Conservation (phyloP, 2,797 vertebrate species). For the Myripristis jacobus region DNA sequence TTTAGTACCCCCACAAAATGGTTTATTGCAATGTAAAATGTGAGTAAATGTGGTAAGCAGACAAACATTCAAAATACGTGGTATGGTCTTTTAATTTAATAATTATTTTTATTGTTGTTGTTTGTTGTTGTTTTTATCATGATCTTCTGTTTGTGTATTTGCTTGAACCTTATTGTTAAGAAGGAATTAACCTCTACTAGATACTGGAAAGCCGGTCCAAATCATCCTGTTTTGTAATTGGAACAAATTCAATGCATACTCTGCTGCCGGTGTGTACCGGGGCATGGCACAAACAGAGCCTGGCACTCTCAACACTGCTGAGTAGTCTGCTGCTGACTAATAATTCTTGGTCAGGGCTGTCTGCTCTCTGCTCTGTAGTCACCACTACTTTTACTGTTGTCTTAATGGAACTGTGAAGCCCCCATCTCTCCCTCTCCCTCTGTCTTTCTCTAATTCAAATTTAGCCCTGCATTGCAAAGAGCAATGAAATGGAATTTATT, state of each 20-base stretch:
- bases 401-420: constrained; percentile 69
- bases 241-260: background rate
- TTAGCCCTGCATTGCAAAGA: constrained; percentile 66
- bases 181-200: no score
- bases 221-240: no score
- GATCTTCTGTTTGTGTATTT: no score
- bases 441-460: constrained; percentile 52
- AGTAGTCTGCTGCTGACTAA: constrained; percentile 73
- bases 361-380: constrained; percentile 64
- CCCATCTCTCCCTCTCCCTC: constrained; percentile 47
- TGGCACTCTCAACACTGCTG: constrained; percentile 45
- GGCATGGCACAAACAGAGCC: constrained; percentile 44
- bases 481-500: constrained; percentile 74
- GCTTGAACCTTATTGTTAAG: no score
- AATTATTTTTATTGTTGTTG: no score
- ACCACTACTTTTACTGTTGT: constrained; percentile 71
- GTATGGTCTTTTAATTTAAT: no score
- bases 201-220: no score
- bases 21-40: no score
- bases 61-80: no score
- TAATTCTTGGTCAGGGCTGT: constrained; percentile 63
- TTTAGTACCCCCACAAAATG: no score
- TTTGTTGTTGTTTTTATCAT: no score
- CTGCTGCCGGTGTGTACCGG: background rate
- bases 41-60: no score